phyloP scores from a whole-genome alignment of 1,140 invertebrate species.

The Cephus cinctus region DNA sequence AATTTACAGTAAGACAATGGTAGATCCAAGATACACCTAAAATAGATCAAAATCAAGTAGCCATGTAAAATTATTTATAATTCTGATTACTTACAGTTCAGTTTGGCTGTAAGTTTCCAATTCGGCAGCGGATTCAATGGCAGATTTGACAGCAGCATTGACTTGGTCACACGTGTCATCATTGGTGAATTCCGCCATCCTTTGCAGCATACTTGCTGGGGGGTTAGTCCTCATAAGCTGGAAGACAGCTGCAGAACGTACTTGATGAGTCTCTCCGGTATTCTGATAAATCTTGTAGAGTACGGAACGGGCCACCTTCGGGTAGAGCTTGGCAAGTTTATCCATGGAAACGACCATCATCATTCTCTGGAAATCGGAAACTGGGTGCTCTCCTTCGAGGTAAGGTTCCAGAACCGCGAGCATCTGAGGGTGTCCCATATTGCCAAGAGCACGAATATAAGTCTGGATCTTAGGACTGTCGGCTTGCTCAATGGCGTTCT shows the following conservation, averaged over 20 bases:
- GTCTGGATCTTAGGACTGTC: slow-evolving; percentile 60
- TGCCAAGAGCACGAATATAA: slow-evolving; percentile 64
- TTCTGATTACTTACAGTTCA: too few relatives aligned
- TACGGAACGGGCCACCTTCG: slow-evolving; percentile 56
- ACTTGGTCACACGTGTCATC: slow-evolving; percentile 63
- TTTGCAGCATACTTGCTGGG: slow-evolving; percentile 63
- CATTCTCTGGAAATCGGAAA: slow-evolving; percentile 62
- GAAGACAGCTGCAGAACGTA: slow-evolving; percentile 64
- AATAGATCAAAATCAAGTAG: too few relatives aligned
- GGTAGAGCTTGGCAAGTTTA: slow-evolving; percentile 51
- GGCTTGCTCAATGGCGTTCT: slow-evolving; percentile 52
- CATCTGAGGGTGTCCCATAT: slow-evolving; percentile 61
- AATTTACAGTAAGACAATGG: too few relatives aligned
- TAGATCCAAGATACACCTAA: too few relatives aligned
- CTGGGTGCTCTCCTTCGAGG: slow-evolving; percentile 60
- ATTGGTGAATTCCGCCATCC: slow-evolving; percentile 68
- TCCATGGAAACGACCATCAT: slow-evolving; percentile 61
- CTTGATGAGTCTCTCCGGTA: slow-evolving; percentile 61
- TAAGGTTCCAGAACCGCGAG: slow-evolving; percentile 65
- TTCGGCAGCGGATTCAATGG: slow-evolving; percentile 55
- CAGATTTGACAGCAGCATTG: slow-evolving; percentile 61
- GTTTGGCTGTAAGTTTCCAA: slow-evolving; percentile 41
- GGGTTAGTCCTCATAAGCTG: slow-evolving; percentile 61
- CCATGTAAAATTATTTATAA: too few relatives aligned
- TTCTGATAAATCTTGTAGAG: slow-evolving; percentile 69